Percentiles rank a stretch among this genome's conserved stretches.
phyloP scores from a whole-genome alignment of 2,113 vertebrate genomes.

The Hyla sarda region DNA sequence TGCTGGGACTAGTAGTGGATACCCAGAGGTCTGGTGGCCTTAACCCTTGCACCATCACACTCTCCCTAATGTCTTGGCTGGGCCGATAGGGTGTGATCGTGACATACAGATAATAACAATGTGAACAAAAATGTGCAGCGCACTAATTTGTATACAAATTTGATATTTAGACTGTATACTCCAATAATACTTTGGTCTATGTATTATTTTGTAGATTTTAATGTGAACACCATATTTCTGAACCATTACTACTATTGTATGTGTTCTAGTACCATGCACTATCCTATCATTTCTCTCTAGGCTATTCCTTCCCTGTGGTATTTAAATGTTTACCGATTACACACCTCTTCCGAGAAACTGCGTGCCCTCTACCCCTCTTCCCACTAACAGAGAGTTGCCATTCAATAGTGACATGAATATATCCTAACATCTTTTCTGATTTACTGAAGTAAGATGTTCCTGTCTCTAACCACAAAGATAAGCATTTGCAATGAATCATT shows the following conservation, averaged over 20 bases:
- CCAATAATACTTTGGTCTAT: too few species aligned
- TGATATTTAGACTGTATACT: too few species aligned
- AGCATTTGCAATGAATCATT: neutral
- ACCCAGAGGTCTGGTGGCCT: too few species aligned
- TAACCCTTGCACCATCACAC: too few species aligned
- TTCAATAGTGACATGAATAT: neutral
- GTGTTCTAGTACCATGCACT: neutral
- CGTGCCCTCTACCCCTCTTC: neutral
- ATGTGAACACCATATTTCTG: neutral
- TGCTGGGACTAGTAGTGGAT: too few species aligned
- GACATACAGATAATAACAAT: too few species aligned
- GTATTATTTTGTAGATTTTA: neutral
- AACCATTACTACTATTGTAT: neutral
- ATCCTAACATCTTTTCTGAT: slow-evolving; percentile 1
- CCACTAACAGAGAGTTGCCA: slow-evolving; percentile 18
- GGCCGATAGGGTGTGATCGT: too few species aligned
- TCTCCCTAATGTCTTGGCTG: too few species aligned
- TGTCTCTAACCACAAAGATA: neutral
- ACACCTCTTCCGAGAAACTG: slow-evolving; percentile 35
- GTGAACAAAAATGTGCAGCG: too few species aligned
- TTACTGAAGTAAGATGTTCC: neutral
- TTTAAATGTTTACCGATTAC: slow-evolving; percentile 25
- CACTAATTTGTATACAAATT: too few species aligned
- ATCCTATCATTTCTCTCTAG: neutral
- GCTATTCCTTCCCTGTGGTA: neutral